Evolutionary conservation across 2,888 invertebrate species (phyloP), one percentile per base, ranked within the genome.

Genomic region (Celastrina argiolus): DNA sequence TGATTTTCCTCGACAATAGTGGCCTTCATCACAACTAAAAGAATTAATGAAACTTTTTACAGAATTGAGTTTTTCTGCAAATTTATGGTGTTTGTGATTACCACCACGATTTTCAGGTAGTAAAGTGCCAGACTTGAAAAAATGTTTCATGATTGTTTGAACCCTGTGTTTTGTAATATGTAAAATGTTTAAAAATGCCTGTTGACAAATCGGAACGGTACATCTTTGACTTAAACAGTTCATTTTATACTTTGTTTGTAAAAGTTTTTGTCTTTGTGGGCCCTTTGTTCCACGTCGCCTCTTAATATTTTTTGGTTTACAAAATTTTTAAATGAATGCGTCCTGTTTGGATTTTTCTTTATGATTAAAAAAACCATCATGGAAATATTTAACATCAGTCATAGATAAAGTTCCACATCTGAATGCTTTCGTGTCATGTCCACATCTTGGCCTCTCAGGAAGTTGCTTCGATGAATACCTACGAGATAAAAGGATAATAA

Each of bases 1-100:
- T 51, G 69, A 65, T 61, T 71, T 66, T 56, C 68, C 67, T 10
- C 74, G 68, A 65, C 73, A 75, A 64, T 75, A 75, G 56, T 74
- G 75, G 26, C 71, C 65, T 70, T 76, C 72, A 18, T 72, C 56
- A 31, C 64, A 66, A 36, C 70, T 68, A 68, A 73, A 71, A 42
- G 67, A 42, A 31, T 72, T 70, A 12, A 74, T 73, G 64, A 74
- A 74, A 28, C 65, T 39, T 59, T 71, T 71, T 10, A 71, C 69
- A 18, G 71, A 68, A 65, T 69, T 63, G 8, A 68, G 72, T 66
- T 69, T 72, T 22, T 56, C 31, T 64, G 61, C 61, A 45, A 66
- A 58, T 56, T 64, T 45, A 28, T 45, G 58, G 26, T 67, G 66
- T 63, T 45, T 69, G 22, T 51, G 67, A 61, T 73, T 69, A 36